Base-by-base conservation (phyloP, 2,888 invertebrate genomes). In the Netelia melanura region DNA sequence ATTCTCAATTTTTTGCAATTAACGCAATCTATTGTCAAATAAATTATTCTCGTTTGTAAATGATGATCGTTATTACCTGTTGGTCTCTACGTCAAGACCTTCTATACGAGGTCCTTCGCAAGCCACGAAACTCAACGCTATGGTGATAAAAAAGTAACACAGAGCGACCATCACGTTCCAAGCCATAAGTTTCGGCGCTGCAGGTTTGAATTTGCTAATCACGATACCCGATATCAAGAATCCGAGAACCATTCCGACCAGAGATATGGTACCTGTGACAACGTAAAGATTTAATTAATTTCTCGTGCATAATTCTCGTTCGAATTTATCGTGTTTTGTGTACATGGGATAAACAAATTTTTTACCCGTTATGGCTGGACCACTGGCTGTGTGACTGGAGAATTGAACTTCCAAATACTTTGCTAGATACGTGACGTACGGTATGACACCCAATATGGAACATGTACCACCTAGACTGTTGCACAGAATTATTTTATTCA, bases 321-420 rank as follows among this genome's bases (percentile, higher is more conserved):
- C 3, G 3, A 56, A 9, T 58, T 21, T 5, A 58, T 58, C 58
- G 21, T 21, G 17, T 9, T 58, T 58, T 11, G 1, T n/a, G n/a
- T 54, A 54, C 5, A 54, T 54, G 17, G 2, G 17, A 54, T 6
- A 54, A 11, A 17, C 8, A 56, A n/a, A 21, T 3, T 56, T 14
- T 38, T 38, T 92, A 96, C 96, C 97, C 87, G 96, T 95, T 83
- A 96, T 94, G 84, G 96, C 94, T 21, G 96, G 96, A 17, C 97
- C 96, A 77, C 94, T 94, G 11, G 96, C 95, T 0, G 97, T 95
- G 0, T 95, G 95, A 84, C 95, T 95, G 86, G 95, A 95, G 91
- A 96, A 97, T 91, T 97, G 96, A 9, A 96, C 96, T 93, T 97
- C 97, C 90, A 97, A 95, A 91, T 97, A 97, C 91, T 97, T 97